These are phyloP conservation scores for Gadus macrocephalus DNA, from an alignment of 2,113 vertebrate species.

Conservation along the genomic window DNA sequence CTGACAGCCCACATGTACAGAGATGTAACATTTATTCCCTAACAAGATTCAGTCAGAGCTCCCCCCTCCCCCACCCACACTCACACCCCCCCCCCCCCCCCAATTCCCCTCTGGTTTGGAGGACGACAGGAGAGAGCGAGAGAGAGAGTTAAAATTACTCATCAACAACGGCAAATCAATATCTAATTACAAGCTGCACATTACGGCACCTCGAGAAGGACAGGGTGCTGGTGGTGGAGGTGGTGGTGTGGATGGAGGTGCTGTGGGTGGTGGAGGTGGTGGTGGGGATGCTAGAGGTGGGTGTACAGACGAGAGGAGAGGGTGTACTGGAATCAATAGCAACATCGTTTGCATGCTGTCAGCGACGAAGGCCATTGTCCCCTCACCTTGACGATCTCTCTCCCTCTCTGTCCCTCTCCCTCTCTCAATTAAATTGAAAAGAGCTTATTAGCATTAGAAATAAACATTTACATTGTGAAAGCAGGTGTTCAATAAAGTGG, in stretches of 20 bases:
- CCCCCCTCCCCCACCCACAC: constrained; percentile 32
- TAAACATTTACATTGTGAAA: too few relatives aligned
- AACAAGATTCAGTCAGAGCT: constrained; percentile 69
- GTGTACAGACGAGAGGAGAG: constrained; percentile 7
- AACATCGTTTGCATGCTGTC: too few relatives aligned
- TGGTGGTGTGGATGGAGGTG: too few relatives aligned
- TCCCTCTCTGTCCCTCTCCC: too few relatives aligned
- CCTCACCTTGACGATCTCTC: too few relatives aligned
- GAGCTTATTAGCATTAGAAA: too few relatives aligned
- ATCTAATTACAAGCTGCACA: constrained; percentile 80
- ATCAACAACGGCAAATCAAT: constrained; percentile 79
- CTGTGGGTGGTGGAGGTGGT: too few relatives aligned
- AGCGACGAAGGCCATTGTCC: too few relatives aligned
- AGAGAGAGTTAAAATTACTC: constrained; percentile 57
- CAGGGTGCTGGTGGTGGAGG: too few relatives aligned
- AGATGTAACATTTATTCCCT: constrained; percentile 53
- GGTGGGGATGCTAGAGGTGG: constrained; percentile 12
- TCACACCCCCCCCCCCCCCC: constrained; percentile 42
- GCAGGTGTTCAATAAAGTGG: too few relatives aligned
- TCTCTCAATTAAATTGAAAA: too few relatives aligned
- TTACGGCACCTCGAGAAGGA: constrained; percentile 45
- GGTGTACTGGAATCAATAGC: too few relatives aligned
- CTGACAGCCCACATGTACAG: constrained; percentile 35
- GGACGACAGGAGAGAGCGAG: constrained; percentile 37
- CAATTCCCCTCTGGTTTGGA: constrained; percentile 14